phyloP scores from a whole-genome alignment of 64 coral and sea anemone species.

The Actinia equina region DNA sequence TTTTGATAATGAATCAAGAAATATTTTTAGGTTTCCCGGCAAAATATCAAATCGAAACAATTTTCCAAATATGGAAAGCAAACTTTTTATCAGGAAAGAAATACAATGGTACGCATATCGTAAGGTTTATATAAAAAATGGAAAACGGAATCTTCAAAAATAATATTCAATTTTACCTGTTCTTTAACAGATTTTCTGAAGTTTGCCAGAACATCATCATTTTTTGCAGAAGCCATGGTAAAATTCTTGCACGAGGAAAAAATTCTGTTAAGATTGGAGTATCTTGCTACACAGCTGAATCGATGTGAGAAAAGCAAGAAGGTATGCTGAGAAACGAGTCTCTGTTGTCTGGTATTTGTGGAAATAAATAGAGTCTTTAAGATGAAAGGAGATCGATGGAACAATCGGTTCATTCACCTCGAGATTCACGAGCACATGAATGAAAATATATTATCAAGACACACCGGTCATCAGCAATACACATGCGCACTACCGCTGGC shows the following conservation, averaged over 20 bases:
- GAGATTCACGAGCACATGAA: neutral
- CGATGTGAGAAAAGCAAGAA: neutral
- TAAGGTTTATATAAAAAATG: too few relatives aligned
- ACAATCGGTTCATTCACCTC: slow-evolving; percentile 19
- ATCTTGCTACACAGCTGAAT: neutral
- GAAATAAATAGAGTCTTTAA: neutral
- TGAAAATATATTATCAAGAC: neutral
- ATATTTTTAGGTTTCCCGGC: slow-evolving; percentile 22
- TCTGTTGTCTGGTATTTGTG: neutral
- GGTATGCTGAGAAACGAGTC: neutral
- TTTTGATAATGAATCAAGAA: neutral
- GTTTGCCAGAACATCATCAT: slow-evolving; percentile 23
- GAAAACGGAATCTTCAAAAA: neutral
- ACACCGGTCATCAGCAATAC: neutral
- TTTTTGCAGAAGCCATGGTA: slow-evolving; percentile 13
- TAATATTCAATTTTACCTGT: slow-evolving; percentile 29
- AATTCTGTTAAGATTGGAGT: neutral
- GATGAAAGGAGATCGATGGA: neutral
- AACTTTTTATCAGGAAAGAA: neutral
- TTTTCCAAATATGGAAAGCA: neutral
- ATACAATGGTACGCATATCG: neutral
- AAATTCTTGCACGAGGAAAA: neutral
- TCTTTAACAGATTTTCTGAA: slow-evolving; percentile 63
- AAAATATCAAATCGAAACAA: slow-evolving; percentile 12
- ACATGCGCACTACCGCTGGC: neutral